Base-by-base conservation (phyloP, 2,113 vertebrate genomes). In the Sialia sialis region DNA sequence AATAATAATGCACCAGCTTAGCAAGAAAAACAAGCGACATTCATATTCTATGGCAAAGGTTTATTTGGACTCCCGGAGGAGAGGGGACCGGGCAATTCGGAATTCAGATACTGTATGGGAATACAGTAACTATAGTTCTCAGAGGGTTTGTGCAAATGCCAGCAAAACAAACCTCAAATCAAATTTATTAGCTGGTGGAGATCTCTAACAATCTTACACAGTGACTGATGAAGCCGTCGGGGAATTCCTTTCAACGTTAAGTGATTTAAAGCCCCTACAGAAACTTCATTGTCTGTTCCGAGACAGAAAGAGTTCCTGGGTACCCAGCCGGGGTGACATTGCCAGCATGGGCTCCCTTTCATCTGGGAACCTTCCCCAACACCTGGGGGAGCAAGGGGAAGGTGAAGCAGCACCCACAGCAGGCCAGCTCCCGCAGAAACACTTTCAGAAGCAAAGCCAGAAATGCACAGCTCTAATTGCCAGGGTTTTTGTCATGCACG, bases 171-270 rank as follows among this genome's bases (percentile, higher is more conserved):
- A 95, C 74, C 94, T 90, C 82, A 94, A 97, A 96, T 97, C 92
- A 97, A 97, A 98, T 98, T 98, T 98, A 98, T 98, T 98, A 97
- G 97, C 97, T 97, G 95, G 82, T 94, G 70, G 93, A 96, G 96
- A 97, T 98, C 94, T 94, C 97, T 96, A 95, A 97, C 95, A 96
- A 95, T 97, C 98, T 98, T 97, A 97, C 96, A 34, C 94, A 90
- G 97, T 96, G 34, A 74, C 96, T 97, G 97, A 98, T 98, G 95
- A 94, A 94, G 97, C 94, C 97, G 23, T 75, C 41, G 83, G 98
- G 97, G 98, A 97, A 96, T 97, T 95, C 91, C 86, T 97, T 97
- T 97, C 89, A 84, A 95, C 96, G 94, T 97, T 96, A 95, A 97
- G 94, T 98, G 97, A 98, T 98, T 98, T 98, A 98, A 80, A 84